These are phyloP conservation scores for Mus spretus DNA, from an alignment of 2,797 vertebrate genomes.

Conservation along the genomic window DNA sequence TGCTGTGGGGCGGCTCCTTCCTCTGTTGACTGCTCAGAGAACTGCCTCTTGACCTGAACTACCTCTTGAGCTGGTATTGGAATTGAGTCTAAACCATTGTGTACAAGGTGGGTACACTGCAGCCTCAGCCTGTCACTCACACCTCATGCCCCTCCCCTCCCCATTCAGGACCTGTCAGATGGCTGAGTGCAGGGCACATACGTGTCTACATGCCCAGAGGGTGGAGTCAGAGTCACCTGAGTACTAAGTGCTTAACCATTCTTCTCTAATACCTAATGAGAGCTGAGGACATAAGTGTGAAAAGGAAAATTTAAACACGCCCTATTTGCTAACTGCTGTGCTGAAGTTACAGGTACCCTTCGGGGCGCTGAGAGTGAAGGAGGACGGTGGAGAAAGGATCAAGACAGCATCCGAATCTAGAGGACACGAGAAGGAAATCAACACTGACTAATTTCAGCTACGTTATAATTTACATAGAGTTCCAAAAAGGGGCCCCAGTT, in stretches of 20 bases:
- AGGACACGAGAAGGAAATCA: conserved; percentile 66
- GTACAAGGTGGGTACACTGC: neutral
- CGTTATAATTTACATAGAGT: conserved; percentile 81
- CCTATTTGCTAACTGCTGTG: conserved; percentile 48
- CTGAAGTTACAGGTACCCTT: conserved; percentile 20
- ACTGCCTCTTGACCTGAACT: neutral
- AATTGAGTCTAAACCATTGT: neutral
- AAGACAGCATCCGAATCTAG: conserved; percentile 29
- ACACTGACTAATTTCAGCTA: conserved; percentile 76
- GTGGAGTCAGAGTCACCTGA: neutral
- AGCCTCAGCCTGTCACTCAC: neutral
- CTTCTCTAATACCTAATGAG: conserved; percentile 47
- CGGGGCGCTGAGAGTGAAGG: neutral
- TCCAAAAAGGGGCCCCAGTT: conserved; percentile 63
- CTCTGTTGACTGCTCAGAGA: neutral
- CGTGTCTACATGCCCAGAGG: neutral
- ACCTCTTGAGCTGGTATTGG: neutral
- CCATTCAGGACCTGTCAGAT: neutral
- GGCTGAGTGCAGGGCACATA: neutral
- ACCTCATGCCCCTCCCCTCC: neutral
- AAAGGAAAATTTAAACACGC: conserved; percentile 69
- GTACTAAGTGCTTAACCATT: neutral
- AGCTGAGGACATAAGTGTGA: conserved; percentile 57
- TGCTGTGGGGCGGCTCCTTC: too few species aligned
- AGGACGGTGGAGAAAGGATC: neutral